phyloP scores from a whole-genome alignment of 1,140 invertebrate genomes.

The Apocrypta bakeri region DNA sequence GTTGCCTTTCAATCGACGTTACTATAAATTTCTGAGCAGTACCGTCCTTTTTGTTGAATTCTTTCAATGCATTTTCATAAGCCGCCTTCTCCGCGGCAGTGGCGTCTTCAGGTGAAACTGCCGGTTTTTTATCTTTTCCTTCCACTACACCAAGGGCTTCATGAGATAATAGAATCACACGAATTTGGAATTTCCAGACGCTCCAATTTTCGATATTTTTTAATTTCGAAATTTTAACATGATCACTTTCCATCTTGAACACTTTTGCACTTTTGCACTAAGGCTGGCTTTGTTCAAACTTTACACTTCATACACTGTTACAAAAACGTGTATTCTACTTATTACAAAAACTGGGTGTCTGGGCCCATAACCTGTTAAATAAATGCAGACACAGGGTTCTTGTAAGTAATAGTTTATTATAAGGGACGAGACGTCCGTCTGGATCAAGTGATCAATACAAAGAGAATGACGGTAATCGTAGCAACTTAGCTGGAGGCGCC shows the following conservation, averaged over 20 bases:
- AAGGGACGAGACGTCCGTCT: no score
- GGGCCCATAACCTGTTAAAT: slow-evolving; percentile 47
- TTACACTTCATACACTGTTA: background rate
- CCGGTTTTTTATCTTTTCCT: slow-evolving; percentile 26
- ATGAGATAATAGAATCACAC: slow-evolving; percentile 45
- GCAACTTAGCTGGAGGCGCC: no score
- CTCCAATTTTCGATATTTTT: slow-evolving; percentile 49
- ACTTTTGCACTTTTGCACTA: slow-evolving; percentile 25
- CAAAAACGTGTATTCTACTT: no score
- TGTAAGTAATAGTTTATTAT: no score
- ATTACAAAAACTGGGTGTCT: no score
- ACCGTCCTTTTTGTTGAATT: slow-evolving; percentile 52
- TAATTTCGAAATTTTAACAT: slow-evolving; percentile 41
- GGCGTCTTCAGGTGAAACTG: background rate
- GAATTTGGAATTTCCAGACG: slow-evolving; percentile 55
- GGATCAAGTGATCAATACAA: no score
- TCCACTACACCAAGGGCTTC: slow-evolving; percentile 44
- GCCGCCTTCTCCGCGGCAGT: background rate
- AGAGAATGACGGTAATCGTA: no score
- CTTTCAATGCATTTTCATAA: slow-evolving; percentile 22
- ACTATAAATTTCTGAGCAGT: slow-evolving; percentile 57
- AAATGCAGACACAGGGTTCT: no score
- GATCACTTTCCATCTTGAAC: slow-evolving; percentile 39
- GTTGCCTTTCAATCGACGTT: slow-evolving; percentile 54
- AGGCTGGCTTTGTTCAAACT: background rate